Evolutionary conservation across 2,113 vertebrate species (phyloP).

Genomic region (Ceyx cyanopectus): DNA sequence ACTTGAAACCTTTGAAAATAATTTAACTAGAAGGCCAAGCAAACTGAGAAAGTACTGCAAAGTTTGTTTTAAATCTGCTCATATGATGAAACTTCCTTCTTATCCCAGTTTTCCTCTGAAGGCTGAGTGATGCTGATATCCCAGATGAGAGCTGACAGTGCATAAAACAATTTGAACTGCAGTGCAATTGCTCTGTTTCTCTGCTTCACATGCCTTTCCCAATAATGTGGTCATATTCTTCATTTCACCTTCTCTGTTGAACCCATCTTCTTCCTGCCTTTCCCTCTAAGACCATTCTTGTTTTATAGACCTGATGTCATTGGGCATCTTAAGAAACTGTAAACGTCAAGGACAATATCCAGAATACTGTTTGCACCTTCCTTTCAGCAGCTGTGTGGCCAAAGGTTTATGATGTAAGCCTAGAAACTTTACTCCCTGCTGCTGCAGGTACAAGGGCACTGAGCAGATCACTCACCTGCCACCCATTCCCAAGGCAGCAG

Average conservation of each 20-base stretch:
- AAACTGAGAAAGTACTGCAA: background rate
- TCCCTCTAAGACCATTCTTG: background rate
- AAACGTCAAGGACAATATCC: background rate
- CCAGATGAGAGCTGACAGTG: background rate
- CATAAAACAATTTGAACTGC: background rate
- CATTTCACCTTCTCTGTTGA: background rate
- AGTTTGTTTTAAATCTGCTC: background rate
- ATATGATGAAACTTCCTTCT: background rate
- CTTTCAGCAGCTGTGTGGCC: background rate
- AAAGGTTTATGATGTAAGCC: background rate
- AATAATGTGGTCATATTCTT: background rate
- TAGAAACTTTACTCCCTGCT: background rate
- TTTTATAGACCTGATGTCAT: background rate
- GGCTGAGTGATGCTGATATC: background rate
- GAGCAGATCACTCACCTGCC: background rate
- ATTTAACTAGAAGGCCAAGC: background rate
- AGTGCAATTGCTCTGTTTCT: background rate
- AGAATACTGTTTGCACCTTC: background rate
- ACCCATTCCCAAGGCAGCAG: background rate
- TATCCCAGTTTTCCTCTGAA: background rate
- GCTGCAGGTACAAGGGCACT: background rate
- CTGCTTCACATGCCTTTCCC: background rate
- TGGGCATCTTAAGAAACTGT: background rate
- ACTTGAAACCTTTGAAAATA: background rate
- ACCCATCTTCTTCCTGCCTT: background rate